These are phyloP conservation scores for Drosophila erecta DNA, from an alignment of 1,140 invertebrate species.

Conservation along the genomic window DNA sequence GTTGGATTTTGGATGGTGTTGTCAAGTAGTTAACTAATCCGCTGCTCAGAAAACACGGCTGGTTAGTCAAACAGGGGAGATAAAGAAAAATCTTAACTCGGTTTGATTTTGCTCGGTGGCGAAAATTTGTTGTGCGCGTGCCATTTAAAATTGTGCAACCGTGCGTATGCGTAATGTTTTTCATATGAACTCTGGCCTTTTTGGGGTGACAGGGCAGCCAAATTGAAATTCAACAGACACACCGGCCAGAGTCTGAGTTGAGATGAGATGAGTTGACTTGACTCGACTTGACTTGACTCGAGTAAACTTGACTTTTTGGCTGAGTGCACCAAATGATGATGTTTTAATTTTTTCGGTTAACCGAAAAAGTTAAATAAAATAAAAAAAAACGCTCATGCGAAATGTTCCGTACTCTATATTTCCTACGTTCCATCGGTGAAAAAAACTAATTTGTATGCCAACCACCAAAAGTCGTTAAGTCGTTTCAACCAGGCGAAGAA, in stretches of 20 bases:
- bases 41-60: constrained; percentile 63
- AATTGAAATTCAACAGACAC: constrained; percentile 79
- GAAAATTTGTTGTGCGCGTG: constrained; percentile 67
- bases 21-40: constrained; percentile 77
- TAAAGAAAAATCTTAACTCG: constrained; percentile 46
- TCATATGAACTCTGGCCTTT: constrained; percentile 74
- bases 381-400: constrained; percentile 53
- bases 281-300: constrained; percentile 46
- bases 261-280: constrained; percentile 25
- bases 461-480: constrained; percentile 67
- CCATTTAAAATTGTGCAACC: constrained; percentile 83
- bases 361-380: constrained; percentile 53
- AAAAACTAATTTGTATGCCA: constrained; percentile 78
- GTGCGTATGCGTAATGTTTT: constrained; percentile 82
- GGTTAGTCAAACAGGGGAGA: constrained; percentile 62
- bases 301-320: constrained; percentile 67
- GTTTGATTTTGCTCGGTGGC: constrained; percentile 44
- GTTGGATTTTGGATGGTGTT: constrained; percentile 28
- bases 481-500: constrained; percentile 61
- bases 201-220: constrained; percentile 62
- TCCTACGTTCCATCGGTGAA: constrained; percentile 36
- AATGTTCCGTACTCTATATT: constrained; percentile 54
- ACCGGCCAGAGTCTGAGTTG: constrained; percentile 40
- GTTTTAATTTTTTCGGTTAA: constrained; percentile 83
- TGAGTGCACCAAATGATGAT: constrained; percentile 80